These are phyloP conservation scores for Anorthoa munda DNA, from an alignment of 2,888 invertebrate genomes.

Conservation along the genomic window DNA sequence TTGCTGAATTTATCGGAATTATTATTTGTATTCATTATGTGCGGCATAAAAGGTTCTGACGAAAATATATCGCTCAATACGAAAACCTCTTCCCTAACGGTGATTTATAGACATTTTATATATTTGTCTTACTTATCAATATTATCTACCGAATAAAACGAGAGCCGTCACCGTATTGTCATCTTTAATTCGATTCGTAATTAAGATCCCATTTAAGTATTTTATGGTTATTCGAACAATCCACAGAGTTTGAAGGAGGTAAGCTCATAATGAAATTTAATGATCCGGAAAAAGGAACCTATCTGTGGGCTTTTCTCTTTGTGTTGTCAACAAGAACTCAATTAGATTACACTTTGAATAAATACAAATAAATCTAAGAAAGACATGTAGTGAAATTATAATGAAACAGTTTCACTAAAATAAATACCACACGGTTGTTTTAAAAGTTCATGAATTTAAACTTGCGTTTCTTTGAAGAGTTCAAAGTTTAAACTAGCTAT, in stretches of 20 bases:
- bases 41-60: slow-evolving; percentile 35
- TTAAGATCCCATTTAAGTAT: slow-evolving; percentile 81
- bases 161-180: slow-evolving; percentile 23
- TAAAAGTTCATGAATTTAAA: slow-evolving; percentile 10
- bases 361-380: slow-evolving; percentile 23
- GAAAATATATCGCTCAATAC: slow-evolving; percentile 29
- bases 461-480: slow-evolving; percentile 5
- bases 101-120: slow-evolving; percentile 27
- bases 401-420: background rate
- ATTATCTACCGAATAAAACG: slow-evolving; percentile 1
- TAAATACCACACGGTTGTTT: slow-evolving; percentile 7
- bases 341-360: slow-evolving; percentile 33
- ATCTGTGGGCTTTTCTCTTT: slow-evolving; percentile 62
- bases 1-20: slow-evolving; percentile 68
- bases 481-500: slow-evolving; percentile 10
- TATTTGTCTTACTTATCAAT: slow-evolving; percentile 14
- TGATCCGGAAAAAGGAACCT: slow-evolving; percentile 73
- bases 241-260: slow-evolving; percentile 77
- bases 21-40: slow-evolving; percentile 60
- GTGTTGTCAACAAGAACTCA: slow-evolving; percentile 43
- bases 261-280: slow-evolving; percentile 79
- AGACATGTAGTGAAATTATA: background rate
- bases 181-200: slow-evolving; percentile 72
- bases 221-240: slow-evolving; percentile 80
- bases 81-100: slow-evolving; percentile 7